phyloP scores from a whole-genome alignment of 2,888 invertebrate genomes.

The Heliconius ethilla region DNA sequence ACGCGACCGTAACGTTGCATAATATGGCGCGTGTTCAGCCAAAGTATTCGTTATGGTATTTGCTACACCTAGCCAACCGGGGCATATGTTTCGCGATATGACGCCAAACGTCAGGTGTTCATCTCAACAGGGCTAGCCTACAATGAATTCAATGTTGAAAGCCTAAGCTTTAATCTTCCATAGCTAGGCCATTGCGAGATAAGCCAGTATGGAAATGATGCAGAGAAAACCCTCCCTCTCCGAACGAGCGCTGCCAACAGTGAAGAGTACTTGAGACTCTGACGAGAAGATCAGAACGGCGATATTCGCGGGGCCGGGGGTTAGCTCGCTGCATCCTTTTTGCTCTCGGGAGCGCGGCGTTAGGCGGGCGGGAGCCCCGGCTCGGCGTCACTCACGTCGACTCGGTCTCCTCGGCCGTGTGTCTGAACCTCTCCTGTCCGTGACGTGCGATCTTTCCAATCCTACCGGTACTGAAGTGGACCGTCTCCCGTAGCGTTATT shows the following conservation, averaged over 20 bases:
- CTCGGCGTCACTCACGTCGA: slow-evolving; percentile 78
- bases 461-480: slow-evolving; percentile 71
- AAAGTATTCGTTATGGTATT: slow-evolving; percentile 82
- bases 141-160: slow-evolving; percentile 58
- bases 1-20: slow-evolving; percentile 77
- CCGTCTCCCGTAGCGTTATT: slow-evolving; percentile 58
- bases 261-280: slow-evolving; percentile 77
- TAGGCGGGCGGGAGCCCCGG: slow-evolving; percentile 73
- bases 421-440: slow-evolving; percentile 78
- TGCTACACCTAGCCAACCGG: slow-evolving; percentile 80
- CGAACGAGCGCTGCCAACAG: slow-evolving; percentile 65
- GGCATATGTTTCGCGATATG: slow-evolving; percentile 80
- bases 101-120: slow-evolving; percentile 81
- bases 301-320: slow-evolving; percentile 72
- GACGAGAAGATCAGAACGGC: slow-evolving; percentile 71
- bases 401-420: slow-evolving; percentile 76
- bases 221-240: slow-evolving; percentile 73
- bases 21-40: slow-evolving; percentile 79
- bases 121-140: slow-evolving; percentile 60
- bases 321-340: slow-evolving; percentile 76
- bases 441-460: slow-evolving; percentile 75
- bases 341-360: slow-evolving; percentile 68
- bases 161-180: slow-evolving; percentile 57
- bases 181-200: slow-evolving; percentile 51
- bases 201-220: slow-evolving; percentile 56